Conservation (phyloP, 2,797 vertebrate genomes). For the Cirrhinus mrigala region DNA sequence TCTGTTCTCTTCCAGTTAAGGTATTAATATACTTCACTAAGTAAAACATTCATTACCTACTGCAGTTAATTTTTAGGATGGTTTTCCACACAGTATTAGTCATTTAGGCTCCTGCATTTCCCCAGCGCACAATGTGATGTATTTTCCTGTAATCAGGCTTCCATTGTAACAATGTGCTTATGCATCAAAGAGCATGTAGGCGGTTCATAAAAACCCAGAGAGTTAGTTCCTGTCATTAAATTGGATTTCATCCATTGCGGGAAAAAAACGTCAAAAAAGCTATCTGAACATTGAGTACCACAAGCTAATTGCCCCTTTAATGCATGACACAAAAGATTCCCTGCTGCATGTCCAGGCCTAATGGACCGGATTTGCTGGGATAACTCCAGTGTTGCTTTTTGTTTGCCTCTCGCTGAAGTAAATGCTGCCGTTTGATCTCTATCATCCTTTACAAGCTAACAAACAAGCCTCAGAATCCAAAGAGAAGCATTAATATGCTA, state of each 20-base stretch:
- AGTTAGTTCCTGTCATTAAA: constrained; percentile 65
- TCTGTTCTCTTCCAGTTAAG: constrained; percentile 21
- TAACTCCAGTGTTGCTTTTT: constrained; percentile 32
- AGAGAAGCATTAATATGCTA: background rate
- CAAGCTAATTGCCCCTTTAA: constrained; percentile 61
- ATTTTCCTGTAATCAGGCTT: constrained; percentile 61
- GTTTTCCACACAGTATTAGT: constrained; percentile 49
- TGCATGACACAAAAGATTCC: constrained; percentile 55
- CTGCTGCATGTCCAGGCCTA: constrained; percentile 47
- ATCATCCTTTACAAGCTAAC: constrained; percentile 22
- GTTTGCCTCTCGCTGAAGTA: constrained; percentile 37
- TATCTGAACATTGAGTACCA: constrained; percentile 60
- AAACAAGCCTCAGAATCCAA: constrained; percentile 6
- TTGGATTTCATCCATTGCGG: constrained; percentile 59
- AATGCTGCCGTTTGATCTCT: constrained; percentile 22
- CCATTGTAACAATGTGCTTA: constrained; percentile 63
- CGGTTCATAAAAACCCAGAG: constrained; percentile 57
- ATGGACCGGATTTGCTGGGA: constrained; percentile 35
- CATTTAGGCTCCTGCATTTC: constrained; percentile 51
- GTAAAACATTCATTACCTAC: constrained; percentile 23
- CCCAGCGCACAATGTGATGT: constrained; percentile 39
- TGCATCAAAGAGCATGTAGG: constrained; percentile 63
- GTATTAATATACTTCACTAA: constrained; percentile 17
- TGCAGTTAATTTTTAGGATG: constrained; percentile 50
- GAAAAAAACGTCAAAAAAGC: constrained; percentile 45